phyloP scores from a whole-genome alignment of 1,140 invertebrate species.

The Apolygus lucorum region DNA sequence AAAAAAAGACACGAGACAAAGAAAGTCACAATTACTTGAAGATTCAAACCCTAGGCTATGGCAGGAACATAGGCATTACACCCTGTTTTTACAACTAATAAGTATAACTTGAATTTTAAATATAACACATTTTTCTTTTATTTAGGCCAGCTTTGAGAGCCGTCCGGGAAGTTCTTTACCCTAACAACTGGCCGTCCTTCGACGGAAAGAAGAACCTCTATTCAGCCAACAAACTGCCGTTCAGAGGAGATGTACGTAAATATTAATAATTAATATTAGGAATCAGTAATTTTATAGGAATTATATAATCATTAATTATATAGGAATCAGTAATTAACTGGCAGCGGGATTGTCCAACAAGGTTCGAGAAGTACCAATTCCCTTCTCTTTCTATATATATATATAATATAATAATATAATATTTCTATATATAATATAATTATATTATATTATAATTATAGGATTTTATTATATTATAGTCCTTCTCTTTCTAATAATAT shows the following conservation, averaged over 20 bases:
- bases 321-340: background rate
- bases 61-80: background rate
- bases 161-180: slow-evolving; percentile 36
- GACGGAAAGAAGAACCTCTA: slow-evolving; percentile 64
- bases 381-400: background rate
- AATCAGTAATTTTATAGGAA: slow-evolving; percentile 1
- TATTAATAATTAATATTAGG: background rate
- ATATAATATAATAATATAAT: background rate
- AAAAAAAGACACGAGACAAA: too few species aligned
- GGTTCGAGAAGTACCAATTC: background rate
- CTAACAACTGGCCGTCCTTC: slow-evolving; percentile 48
- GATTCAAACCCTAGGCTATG: too few species aligned
- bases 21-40: background rate
- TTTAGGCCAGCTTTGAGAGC: slow-evolving; percentile 36
- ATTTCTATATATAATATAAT: too few species aligned
- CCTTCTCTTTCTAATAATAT: too few species aligned
- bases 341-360: background rate
- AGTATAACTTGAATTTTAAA: background rate
- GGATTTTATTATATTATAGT: too few species aligned
- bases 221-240: slow-evolving; percentile 36
- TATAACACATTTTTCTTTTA: background rate
- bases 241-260: slow-evolving; percentile 31
- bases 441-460: too few species aligned
- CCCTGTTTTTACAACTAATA: background rate
- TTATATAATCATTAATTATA: background rate